Base-by-base conservation (phyloP, 2,888 invertebrate species). In the Prenolepis imparis region DNA sequence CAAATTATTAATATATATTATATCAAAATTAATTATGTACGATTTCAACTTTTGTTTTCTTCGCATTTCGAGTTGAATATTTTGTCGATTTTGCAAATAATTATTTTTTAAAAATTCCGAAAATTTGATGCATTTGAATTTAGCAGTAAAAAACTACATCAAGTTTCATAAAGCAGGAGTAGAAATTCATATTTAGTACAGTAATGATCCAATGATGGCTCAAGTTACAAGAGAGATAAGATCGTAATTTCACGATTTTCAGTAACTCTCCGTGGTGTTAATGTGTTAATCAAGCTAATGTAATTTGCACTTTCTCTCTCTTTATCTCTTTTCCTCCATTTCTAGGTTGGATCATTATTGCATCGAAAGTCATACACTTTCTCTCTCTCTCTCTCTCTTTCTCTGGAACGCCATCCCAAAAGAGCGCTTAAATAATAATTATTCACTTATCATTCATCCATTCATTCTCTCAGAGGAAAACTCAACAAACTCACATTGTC, bases 401-500 rank as follows among this genome's bases (percentile, higher is more conserved):
- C 18, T 48, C 48, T 48, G 18, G 52, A 6, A n/a, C n/a, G 8
- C 8, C n/a, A 52, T n/a, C 48, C 18, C 2, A 1, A 28, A 1
- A 52, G n/a, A 52, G n/a, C n/a, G 0, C n/a, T n/a, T 52, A n/a
- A 52, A 52, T 8, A n/a, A 52, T 48, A 48, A 48, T 48, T 48
- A 18, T 18, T 48, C 48, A 12, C 6, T n/a, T n/a, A n/a, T 48
- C 48, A 15, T 48, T 18, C 48, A n/a, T n/a, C n/a, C 48, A 5
- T n/a, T 52, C 52, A 18, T 48, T 18, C 48, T 52, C 0, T n/a
- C 52, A 52, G 12, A 6, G 6, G 24, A 59, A 59, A 48, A 21
- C 3, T 48, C n/a, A 21, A 44, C 18, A 28, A 41, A 41, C 78
- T 59, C 24, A 80, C 78, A 44, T 11, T 15, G 59, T 73, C 78